A percentile compares a stretch with the other conserved stretches of the same genome.
phyloP scores from a whole-genome alignment of 92 coral and sea anemone genomes.

The Ricordea florida region DNA sequence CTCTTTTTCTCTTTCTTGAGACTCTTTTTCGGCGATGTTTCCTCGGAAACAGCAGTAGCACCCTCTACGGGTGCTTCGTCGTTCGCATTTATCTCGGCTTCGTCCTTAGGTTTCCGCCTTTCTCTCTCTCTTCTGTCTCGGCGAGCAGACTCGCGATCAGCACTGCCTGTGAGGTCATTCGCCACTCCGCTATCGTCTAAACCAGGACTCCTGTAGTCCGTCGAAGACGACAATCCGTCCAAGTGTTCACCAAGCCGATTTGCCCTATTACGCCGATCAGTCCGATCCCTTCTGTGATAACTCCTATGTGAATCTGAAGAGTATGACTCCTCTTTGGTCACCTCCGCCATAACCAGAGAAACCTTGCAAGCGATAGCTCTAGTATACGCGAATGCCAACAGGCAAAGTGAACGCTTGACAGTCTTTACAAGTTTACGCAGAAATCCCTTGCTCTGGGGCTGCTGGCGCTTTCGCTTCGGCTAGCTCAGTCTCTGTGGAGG shows the following conservation, averaged over 20 bases:
- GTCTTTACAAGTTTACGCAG: slow-evolving; percentile 60
- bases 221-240: slow-evolving; percentile 61
- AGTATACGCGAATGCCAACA: slow-evolving; percentile 53
- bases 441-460: slow-evolving; percentile 42
- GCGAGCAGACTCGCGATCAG: slow-evolving; percentile 67
- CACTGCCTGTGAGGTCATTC: slow-evolving; percentile 75
- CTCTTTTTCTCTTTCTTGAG: slow-evolving; percentile 90
- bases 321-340: slow-evolving; percentile 39
- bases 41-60: slow-evolving; percentile 76
- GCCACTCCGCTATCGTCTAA: slow-evolving; percentile 69
- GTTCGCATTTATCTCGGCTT: slow-evolving; percentile 65
- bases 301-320: slow-evolving; percentile 50
- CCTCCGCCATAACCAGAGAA: slow-evolving; percentile 74
- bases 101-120: slow-evolving; percentile 77
- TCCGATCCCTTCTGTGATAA: slow-evolving; percentile 71
- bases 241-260: slow-evolving; percentile 60
- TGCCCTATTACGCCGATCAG: slow-evolving; percentile 70
- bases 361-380: slow-evolving; percentile 49
- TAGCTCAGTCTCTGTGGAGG: slow-evolving; percentile 41
- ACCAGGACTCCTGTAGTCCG: slow-evolving; percentile 62
- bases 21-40: slow-evolving; percentile 79
- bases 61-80: slow-evolving; percentile 77
- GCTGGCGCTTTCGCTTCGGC: slow-evolving; percentile 34
- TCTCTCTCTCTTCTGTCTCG: slow-evolving; percentile 71
- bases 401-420: slow-evolving; percentile 30